These are phyloP conservation scores for Cliona cf. orientalis DNA, from an alignment of 37 sponge, comb jelly and placozoan species.

Conservation along the genomic window DNA sequence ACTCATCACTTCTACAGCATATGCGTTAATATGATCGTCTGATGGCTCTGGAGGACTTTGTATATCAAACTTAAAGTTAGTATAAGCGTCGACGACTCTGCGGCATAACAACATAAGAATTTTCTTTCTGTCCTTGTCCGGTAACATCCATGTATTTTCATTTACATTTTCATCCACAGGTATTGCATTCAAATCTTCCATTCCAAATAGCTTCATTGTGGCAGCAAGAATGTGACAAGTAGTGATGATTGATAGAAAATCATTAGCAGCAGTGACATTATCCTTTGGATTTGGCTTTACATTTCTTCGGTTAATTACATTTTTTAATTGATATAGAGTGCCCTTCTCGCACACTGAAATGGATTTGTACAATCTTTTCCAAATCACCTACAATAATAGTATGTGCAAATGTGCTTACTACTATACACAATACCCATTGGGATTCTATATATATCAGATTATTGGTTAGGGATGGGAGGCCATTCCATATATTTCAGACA, in stretches of 20 bases:
- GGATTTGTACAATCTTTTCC: slow-evolving; percentile 40
- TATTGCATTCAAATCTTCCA: not conserved
- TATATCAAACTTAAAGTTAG: no score
- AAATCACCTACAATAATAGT: slow-evolving; percentile 60
- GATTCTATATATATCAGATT: no score
- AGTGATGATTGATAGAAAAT: slow-evolving; percentile 24
- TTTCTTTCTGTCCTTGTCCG: not conserved
- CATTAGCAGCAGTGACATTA: slow-evolving; percentile 28
- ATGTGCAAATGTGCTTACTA: no score
- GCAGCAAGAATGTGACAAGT: slow-evolving; percentile 33
- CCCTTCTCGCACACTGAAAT: slow-evolving; percentile 17
- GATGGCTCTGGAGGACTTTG: no score
- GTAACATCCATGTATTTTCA: not conserved
- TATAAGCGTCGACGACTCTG: no score
- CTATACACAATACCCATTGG: no score
- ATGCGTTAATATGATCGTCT: slow-evolving; percentile 33
- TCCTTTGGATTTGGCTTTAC: slow-evolving; percentile 7
- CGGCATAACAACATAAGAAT: no score
- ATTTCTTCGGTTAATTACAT: slow-evolving; percentile 52
- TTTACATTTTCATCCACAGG: not conserved
- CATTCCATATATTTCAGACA: no score
- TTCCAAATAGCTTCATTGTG: slow-evolving; percentile 14
- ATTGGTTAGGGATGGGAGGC: no score
- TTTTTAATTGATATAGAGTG: slow-evolving; percentile 48
- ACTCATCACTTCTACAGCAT: slow-evolving; percentile 19